Evolutionary conservation across 2,797 vertebrate species (phyloP).

Genomic region (Alauda arvensis): DNA sequence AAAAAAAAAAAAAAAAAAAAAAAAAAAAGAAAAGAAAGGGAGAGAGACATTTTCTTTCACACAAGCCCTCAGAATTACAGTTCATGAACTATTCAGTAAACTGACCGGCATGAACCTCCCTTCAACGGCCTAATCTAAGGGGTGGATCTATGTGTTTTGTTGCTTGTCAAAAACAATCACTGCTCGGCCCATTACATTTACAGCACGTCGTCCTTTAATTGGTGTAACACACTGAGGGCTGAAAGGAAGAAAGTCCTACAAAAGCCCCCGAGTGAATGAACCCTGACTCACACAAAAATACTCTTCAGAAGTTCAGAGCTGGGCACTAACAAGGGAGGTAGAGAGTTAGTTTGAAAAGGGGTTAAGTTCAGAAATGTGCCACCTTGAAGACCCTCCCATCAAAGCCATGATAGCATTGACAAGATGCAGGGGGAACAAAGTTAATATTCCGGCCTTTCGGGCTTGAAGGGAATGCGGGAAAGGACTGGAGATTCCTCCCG

Average conservation of each 20-base stretch:
- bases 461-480: constrained; percentile 7
- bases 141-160: constrained; percentile 99
- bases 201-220: constrained; percentile 97
- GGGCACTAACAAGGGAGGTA: constrained; percentile 86
- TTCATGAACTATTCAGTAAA: constrained; percentile 89
- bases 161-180: constrained; percentile 99
- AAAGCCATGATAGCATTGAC: constrained; percentile 82
- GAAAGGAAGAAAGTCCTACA: constrained; percentile 84
- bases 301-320: constrained; percentile 89
- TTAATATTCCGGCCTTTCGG: constrained; percentile 65
- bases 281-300: constrained; percentile 87
- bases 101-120: constrained; percentile 89
- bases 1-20: neutral
- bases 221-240: constrained; percentile 89
- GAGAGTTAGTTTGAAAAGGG: constrained; percentile 80
- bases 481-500: constrained; percentile 1
- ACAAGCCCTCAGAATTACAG: constrained; percentile 85
- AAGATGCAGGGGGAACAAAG: constrained; percentile 73
- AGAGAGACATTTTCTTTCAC: constrained; percentile 80
- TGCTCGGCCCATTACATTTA: constrained; percentile 97
- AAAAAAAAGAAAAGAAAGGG: constrained; percentile 23
- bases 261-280: constrained; percentile 84
- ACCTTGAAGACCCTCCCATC: constrained; percentile 82
- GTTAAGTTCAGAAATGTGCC: constrained; percentile 84
- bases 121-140: constrained; percentile 98